phyloP scores from a whole-genome alignment of 2,113 vertebrate genomes.

The Hypocryptadius cinnamomeus region DNA sequence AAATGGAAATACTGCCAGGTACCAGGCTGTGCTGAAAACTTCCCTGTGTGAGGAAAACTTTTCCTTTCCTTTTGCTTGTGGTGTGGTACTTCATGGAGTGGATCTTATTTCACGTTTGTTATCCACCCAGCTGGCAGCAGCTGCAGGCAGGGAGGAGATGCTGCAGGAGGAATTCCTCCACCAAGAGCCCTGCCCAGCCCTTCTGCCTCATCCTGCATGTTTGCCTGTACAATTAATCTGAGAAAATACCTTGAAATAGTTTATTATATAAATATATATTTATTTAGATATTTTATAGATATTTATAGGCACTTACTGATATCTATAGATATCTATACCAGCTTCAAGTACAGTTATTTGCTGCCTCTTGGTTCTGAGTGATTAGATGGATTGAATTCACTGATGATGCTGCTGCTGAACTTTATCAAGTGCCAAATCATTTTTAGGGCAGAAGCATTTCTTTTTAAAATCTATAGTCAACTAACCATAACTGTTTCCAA shows the following conservation, averaged over 20 bases:
- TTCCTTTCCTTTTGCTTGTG: neutral
- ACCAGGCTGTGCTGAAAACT: neutral
- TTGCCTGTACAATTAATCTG: neutral
- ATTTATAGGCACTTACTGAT: too few relatives aligned
- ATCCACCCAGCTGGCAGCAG: neutral
- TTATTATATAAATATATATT: neutral
- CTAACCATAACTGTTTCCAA: neutral
- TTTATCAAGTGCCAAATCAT: neutral
- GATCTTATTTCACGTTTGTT: accelerated
- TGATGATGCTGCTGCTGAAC: neutral
- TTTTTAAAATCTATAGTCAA: neutral
- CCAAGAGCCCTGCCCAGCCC: neutral
- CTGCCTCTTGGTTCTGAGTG: neutral
- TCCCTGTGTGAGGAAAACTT: neutral
- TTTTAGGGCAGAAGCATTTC: neutral
- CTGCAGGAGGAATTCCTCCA: neutral
- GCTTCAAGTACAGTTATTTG: neutral
- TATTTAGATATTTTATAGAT: neutral
- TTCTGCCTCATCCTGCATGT: neutral
- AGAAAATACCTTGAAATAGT: neutral
- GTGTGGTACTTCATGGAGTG: neutral
- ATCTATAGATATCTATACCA: neutral
- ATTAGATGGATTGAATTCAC: neutral
- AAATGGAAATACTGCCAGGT: neutral
- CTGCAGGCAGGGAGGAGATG: neutral